phyloP scores from a whole-genome alignment of 2,113 vertebrate species.

The Papio anubis region DNA sequence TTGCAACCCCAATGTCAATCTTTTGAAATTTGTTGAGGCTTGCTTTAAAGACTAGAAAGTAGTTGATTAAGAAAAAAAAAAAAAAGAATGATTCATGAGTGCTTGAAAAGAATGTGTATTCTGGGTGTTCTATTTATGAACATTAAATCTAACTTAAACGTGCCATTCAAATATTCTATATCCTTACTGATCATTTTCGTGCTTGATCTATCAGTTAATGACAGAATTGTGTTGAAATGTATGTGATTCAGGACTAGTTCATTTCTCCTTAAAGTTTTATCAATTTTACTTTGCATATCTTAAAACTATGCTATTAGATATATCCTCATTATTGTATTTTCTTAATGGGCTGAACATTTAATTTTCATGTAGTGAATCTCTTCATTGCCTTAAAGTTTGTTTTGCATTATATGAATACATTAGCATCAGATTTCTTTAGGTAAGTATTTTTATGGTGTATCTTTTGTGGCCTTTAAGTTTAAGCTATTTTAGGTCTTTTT shows the following conservation, averaged over 20 bases:
- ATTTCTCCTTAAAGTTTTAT: conserved; percentile 8
- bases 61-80: background rate
- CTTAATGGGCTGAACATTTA: background rate
- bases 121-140: background rate
- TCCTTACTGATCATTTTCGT: background rate
- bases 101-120: background rate
- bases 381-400: conserved; percentile 21
- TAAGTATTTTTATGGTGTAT: background rate
- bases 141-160: conserved; percentile 18
- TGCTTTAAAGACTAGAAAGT: background rate
- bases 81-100: background rate
- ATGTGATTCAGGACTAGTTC: background rate
- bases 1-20: too few relatives aligned
- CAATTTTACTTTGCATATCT: background rate
- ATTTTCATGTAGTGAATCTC: background rate
- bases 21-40: conserved; percentile 19
- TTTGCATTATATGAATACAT: background rate
- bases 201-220: background rate
- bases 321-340: background rate
- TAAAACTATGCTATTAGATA: background rate
- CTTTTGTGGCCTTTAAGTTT: background rate
- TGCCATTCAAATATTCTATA: background rate
- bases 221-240: conserved; percentile 16
- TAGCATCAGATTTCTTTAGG: background rate
- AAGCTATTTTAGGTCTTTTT: background rate